phyloP scores from a whole-genome alignment of 1,140 invertebrate species.

The Trypoxylus dichotomus region DNA sequence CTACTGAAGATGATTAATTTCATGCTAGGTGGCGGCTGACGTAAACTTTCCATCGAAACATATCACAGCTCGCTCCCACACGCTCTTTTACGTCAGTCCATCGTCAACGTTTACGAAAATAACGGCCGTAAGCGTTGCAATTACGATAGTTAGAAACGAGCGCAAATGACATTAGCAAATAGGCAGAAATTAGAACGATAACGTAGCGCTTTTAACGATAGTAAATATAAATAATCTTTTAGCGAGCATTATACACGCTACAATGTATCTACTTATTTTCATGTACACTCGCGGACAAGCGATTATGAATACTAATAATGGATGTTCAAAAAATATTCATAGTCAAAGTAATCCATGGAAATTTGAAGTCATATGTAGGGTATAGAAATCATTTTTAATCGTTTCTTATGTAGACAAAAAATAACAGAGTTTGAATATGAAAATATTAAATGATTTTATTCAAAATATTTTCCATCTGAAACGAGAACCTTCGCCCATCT shows the following conservation, averaged over 20 bases:
- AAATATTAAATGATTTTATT: too few relatives aligned
- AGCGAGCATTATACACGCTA: not conserved
- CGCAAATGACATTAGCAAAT: not conserved
- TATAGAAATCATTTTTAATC: too few relatives aligned
- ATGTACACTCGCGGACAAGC: not conserved
- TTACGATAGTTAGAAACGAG: not conserved
- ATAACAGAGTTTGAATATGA: too few relatives aligned
- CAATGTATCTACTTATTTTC: not conserved
- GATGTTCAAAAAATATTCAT: too few relatives aligned
- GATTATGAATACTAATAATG: not conserved
- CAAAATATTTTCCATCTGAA: too few relatives aligned
- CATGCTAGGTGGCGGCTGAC: not conserved
- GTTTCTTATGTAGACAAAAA: too few relatives aligned
- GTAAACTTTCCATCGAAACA: not conserved
- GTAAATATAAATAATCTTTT: not conserved
- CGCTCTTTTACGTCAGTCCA: not conserved
- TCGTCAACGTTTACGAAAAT: not conserved
- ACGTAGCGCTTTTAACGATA: not conserved
- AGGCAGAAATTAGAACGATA: not conserved
- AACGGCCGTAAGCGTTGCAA: not conserved
- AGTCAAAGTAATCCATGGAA: too few relatives aligned
- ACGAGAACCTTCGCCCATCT: too few relatives aligned
- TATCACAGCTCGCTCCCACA: not conserved
- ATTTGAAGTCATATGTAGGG: too few relatives aligned
- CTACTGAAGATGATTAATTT: not conserved